Evolutionary conservation across 2,888 invertebrate genomes (phyloP).

Genomic region (Antitype chi): DNA sequence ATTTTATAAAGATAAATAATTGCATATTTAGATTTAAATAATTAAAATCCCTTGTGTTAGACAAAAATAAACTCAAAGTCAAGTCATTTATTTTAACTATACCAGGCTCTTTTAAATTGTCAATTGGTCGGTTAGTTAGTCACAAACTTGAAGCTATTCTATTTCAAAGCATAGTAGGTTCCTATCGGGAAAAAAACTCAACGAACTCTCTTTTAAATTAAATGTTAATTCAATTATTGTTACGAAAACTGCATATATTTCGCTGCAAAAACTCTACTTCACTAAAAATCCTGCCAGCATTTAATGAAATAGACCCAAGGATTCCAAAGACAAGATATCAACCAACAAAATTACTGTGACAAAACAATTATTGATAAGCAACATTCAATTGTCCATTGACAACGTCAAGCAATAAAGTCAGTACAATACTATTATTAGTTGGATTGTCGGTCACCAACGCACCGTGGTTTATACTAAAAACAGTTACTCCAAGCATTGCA

Average conservation of each 20-base stretch:
- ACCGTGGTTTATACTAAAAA: slow-evolving; percentile 59
- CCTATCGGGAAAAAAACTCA: too few species aligned
- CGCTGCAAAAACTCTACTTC: neutral
- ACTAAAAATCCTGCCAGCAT: neutral
- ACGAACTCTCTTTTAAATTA: too few species aligned
- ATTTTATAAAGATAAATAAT: too few species aligned
- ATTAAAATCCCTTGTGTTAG: slow-evolving; percentile 6
- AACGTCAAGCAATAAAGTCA: slow-evolving; percentile 49
- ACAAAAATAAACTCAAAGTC: neutral
- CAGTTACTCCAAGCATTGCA: slow-evolving; percentile 67
- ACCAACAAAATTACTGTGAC: slow-evolving; percentile 7
- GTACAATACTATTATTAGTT: slow-evolving; percentile 56
- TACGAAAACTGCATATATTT: neutral
- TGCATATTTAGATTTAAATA: too few species aligned
- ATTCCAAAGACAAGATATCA: slow-evolving; percentile 4
- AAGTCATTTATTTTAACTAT: too few species aligned
- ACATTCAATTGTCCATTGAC: slow-evolving; percentile 24
- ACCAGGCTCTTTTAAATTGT: too few species aligned
- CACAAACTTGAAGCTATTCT: too few species aligned
- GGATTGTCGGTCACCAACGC: slow-evolving; percentile 49
- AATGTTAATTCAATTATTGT: too few species aligned
- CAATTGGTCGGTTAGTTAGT: too few species aligned
- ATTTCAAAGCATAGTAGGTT: too few species aligned
- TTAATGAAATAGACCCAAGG: slow-evolving; percentile 19
- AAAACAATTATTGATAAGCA: slow-evolving; percentile 37